phyloP scores from a whole-genome alignment of 2,113 vertebrate genomes.

The Microtus montanus region DNA sequence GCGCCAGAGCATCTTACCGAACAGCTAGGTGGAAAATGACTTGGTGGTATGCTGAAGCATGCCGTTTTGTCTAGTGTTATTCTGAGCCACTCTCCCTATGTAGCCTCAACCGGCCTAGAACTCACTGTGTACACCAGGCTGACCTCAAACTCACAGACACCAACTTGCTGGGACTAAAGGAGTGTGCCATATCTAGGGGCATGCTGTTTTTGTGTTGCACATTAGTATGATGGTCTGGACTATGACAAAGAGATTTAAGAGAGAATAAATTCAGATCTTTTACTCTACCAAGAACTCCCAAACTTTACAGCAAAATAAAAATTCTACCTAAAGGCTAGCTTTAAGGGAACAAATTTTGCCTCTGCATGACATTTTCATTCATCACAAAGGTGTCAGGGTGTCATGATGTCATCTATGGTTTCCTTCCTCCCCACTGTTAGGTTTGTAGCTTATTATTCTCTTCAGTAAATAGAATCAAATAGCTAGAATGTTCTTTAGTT shows the following conservation, averaged over 20 bases:
- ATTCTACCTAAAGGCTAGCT: neutral
- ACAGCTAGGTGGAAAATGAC: neutral
- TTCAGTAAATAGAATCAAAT: neutral
- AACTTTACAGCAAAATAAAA: neutral
- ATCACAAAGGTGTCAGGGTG: neutral
- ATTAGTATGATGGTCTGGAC: neutral
- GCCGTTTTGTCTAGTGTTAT: neutral
- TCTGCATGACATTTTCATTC: conserved; percentile 25
- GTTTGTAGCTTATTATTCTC: neutral
- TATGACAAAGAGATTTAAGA: neutral
- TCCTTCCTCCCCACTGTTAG: neutral
- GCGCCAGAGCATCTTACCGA: neutral
- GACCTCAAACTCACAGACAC: neutral
- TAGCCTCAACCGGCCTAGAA: neutral
- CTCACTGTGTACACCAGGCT: neutral
- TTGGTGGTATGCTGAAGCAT: neutral
- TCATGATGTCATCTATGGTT: neutral
- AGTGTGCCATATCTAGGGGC: neutral
- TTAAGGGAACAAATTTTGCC: neutral
- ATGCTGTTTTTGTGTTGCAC: neutral
- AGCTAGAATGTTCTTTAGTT: neutral
- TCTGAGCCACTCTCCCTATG: neutral
- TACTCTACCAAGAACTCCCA: neutral
- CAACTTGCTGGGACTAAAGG: neutral
- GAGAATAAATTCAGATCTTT: conserved; percentile 13